Conservation (phyloP, 1,140 invertebrate species). For the Oedothorax gibbosus region DNA sequence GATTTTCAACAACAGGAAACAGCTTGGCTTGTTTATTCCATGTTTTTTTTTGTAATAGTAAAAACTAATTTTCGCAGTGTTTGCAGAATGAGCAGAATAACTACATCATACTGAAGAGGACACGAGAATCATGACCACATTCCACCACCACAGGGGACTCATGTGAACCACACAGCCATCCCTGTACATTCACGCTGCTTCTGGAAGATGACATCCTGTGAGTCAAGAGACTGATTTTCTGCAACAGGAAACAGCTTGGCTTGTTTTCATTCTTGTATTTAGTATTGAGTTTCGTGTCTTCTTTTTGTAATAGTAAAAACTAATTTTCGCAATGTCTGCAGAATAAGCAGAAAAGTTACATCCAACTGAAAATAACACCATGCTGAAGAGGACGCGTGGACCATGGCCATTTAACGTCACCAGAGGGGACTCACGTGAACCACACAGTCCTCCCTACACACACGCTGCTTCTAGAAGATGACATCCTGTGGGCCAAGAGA, state of each 20-base stretch:
- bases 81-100: too few species aligned
- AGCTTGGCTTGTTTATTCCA: not conserved
- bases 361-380: too few species aligned
- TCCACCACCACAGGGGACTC: slow-evolving; percentile 57
- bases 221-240: not conserved
- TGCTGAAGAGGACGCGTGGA: too few species aligned
- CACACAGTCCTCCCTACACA: too few species aligned
- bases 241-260: not conserved
- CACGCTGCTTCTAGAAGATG: too few species aligned
- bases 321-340: too few species aligned
- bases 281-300: not conserved
- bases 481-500: too few species aligned
- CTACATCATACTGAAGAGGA: too few species aligned
- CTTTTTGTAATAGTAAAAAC: not conserved
- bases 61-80: too few species aligned
- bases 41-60: not conserved
- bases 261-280: not conserved
- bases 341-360: too few species aligned
- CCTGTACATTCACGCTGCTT: not conserved
- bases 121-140: not conserved
- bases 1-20: not conserved
- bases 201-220: not conserved
- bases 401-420: too few species aligned
- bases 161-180: slow-evolving; percentile 21
- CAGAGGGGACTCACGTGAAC: too few species aligned